Percentiles rank a stretch among this genome's conserved stretches.
Conservation (phyloP, 1,140 invertebrate genomes). For the Drosophila kanapiae region DNA sequence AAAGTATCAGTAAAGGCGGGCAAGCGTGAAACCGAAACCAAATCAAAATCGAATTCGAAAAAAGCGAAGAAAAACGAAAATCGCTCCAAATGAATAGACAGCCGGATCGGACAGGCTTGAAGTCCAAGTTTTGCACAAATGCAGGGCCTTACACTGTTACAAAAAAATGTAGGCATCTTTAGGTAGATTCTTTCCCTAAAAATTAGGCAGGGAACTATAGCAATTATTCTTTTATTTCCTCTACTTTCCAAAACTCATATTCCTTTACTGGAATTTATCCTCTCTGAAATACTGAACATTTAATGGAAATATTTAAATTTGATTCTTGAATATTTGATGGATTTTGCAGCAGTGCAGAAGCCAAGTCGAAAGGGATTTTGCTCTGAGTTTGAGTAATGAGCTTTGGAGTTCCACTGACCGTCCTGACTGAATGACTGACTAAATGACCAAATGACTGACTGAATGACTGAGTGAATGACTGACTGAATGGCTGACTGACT, state of each 20-base stretch:
- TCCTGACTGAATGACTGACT: constrained; percentile 41
- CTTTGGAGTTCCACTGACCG: constrained; percentile 43
- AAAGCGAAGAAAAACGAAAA: constrained; percentile 27
- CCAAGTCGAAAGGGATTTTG: constrained; percentile 8
- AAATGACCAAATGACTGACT: constrained; percentile 34
- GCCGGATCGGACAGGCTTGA: constrained; percentile 67
- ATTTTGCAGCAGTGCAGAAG: constrained; percentile 7
- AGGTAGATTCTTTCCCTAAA: not conserved
- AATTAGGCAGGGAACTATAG: no score
- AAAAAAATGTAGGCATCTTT: not conserved
- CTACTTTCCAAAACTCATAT: not conserved
- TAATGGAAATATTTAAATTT: not conserved
- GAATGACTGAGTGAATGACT: constrained; percentile 22
- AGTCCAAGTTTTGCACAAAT: constrained; percentile 10
- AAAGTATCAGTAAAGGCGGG: constrained; percentile 35
- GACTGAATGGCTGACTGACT: constrained; percentile 18
- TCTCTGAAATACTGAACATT: not conserved
- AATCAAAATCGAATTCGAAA: constrained; percentile 69
- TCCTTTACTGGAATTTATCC: not conserved
- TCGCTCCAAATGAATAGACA: constrained; percentile 72
- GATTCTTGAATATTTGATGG: not conserved
- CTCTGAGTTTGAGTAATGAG: constrained; percentile 73
- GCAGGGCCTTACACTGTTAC: constrained; percentile 5
- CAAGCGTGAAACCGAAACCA: constrained; percentile 73
- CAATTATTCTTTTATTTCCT: no score